phyloP scores from a whole-genome alignment of 2,888 invertebrate species.

The Ditula angustiorana region DNA sequence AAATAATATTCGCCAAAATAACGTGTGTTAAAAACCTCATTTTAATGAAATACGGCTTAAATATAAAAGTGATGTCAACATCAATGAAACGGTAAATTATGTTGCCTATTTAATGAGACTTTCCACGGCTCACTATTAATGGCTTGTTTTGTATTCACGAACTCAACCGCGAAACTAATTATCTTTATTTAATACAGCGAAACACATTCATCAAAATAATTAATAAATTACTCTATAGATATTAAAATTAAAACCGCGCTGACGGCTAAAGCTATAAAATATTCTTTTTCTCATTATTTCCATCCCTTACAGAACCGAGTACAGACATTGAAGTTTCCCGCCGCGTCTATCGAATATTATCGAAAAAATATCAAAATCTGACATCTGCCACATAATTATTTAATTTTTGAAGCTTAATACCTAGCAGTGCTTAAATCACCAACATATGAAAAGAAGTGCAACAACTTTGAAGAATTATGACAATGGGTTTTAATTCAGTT shows the following conservation, averaged over 20 bases:
- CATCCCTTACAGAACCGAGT: too few species aligned
- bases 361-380: too few species aligned
- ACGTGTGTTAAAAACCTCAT: neutral
- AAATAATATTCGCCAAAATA: neutral
- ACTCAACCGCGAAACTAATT: neutral
- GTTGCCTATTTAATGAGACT: slow-evolving; percentile 2
- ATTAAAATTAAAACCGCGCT: neutral
- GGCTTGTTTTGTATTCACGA: neutral
- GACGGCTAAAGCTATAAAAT: neutral
- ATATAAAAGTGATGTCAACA: neutral
- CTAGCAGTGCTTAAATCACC: too few species aligned
- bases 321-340: too few species aligned
- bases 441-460: too few species aligned
- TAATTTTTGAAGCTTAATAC: too few species aligned
- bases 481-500: too few species aligned
- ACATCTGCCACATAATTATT: too few species aligned
- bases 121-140: slow-evolving; percentile 2
- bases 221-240: neutral
- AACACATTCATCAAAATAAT: neutral
- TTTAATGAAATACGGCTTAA: neutral
- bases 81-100: slow-evolving; percentile 1
- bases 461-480: too few species aligned
- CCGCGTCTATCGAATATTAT: too few species aligned
- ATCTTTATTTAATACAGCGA: neutral
- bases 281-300: too few species aligned